Evolutionary conservation across 2,888 invertebrate species (phyloP).

Genomic region (Drosophila pseudotakahashii): DNA sequence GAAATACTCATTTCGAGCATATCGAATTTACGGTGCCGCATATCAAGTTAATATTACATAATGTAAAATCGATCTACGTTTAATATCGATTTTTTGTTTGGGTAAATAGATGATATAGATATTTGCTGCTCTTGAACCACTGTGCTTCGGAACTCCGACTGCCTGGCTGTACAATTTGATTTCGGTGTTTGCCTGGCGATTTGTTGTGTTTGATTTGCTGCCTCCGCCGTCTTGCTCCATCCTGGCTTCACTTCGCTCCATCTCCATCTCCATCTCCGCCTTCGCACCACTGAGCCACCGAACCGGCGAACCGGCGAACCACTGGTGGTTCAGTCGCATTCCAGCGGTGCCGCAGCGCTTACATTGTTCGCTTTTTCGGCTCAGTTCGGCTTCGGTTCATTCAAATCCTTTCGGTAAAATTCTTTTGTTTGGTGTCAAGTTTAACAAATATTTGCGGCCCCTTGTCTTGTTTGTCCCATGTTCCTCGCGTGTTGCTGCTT

Average conservation of each 20-base stretch:
- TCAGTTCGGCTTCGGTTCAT: conserved; percentile 57
- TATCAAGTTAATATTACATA: no score
- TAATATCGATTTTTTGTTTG: no score
- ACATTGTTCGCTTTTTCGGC: conserved; percentile 71
- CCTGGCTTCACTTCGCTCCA: neutral
- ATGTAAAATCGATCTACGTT: no score
- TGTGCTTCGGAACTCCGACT: conserved; percentile 1
- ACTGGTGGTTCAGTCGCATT: conserved; percentile 46
- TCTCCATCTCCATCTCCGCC: neutral
- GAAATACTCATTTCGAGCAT: no score
- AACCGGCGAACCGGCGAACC: neutral
- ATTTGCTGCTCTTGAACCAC: conserved; percentile 3
- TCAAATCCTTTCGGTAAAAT: conserved; percentile 80
- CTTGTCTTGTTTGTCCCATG: conserved; percentile 70
- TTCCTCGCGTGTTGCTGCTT: conserved; percentile 58
- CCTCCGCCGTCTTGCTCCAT: conserved; percentile 57
- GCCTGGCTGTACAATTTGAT: conserved; percentile 65
- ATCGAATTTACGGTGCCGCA: no score
- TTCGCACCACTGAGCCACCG: neutral
- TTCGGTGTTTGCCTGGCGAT: conserved; percentile 71
- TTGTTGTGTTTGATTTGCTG: conserved; percentile 79
- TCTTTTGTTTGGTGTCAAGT: conserved; percentile 83
- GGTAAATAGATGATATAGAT: no score
- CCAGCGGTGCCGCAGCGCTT: conserved; percentile 58
- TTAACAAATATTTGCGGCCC: conserved; percentile 81